These are phyloP conservation scores for Pipistrellus pygmaeus DNA, from an alignment of 2,797 vertebrate genomes.

Conservation along the genomic window DNA sequence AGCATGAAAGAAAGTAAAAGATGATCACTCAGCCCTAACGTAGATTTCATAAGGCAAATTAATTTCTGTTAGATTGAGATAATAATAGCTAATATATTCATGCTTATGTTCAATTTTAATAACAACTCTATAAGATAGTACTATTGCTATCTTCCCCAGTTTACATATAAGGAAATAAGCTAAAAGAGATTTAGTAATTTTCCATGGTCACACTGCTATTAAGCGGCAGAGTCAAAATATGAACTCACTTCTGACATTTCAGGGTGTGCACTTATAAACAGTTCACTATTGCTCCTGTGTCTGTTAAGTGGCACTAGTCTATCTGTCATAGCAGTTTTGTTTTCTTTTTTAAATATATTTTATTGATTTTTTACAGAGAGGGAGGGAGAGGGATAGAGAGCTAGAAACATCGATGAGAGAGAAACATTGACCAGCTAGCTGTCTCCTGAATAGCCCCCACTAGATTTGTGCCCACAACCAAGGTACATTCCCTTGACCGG, in stretches of 20 bases:
- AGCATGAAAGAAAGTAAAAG: constrained; percentile 23
- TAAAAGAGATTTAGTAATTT: constrained; percentile 45
- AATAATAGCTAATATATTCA: constrained; percentile 9
- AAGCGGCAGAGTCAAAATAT: constrained; percentile 42
- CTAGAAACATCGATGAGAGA: too few species aligned
- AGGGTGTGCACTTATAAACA: constrained; percentile 16
- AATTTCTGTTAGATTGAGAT: constrained; percentile 26
- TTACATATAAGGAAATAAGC: constrained; percentile 51
- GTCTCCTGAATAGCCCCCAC: too few species aligned
- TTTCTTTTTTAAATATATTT: too few species aligned
- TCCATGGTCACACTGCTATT: neutral
- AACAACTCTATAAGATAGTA: neutral
- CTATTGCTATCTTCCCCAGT: neutral
- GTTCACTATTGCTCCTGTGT: neutral
- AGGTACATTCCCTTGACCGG: too few species aligned
- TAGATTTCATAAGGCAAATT: constrained; percentile 45
- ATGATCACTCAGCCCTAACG: neutral
- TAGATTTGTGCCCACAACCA: too few species aligned
- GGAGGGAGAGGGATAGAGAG: too few species aligned
- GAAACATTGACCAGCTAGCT: too few species aligned
- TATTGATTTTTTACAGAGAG: too few species aligned
- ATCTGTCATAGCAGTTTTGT: neutral
- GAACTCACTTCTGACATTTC: constrained; percentile 45
- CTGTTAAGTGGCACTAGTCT: constrained; percentile 31
- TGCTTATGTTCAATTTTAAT: constrained; percentile 48